These are phyloP conservation scores for Tenebrio molitor DNA, from an alignment of 1,140 invertebrate species.

Conservation along the genomic window DNA sequence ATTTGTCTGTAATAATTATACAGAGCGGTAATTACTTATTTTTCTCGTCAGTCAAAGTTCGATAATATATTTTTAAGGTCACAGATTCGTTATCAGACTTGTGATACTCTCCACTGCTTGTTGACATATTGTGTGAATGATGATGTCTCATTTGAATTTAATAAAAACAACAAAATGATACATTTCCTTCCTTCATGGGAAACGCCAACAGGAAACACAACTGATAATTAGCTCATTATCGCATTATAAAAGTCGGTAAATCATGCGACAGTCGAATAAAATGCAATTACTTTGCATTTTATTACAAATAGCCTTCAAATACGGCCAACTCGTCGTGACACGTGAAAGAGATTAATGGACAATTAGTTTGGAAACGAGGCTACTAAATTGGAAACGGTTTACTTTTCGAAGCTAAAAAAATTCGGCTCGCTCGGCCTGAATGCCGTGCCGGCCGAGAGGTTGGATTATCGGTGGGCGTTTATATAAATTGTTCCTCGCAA, in stretches of 20 bases:
- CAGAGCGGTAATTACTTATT: no score
- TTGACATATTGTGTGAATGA: no score
- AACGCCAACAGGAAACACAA: slow-evolving; percentile 16
- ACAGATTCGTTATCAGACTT: slow-evolving; percentile 5
- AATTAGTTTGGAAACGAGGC: background rate
- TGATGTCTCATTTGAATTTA: no score
- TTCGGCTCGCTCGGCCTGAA: no score
- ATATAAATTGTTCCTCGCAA: no score
- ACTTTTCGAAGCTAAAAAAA: no score
- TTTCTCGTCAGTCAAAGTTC: no score
- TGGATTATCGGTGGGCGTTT: no score
- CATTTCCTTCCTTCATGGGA: slow-evolving; percentile 30
- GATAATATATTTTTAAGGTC: slow-evolving; percentile 14
- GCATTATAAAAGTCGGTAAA: slow-evolving; percentile 1
- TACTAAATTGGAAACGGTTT: no score
- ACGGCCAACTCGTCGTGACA: background rate
- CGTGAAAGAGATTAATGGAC: slow-evolving; percentile 7
- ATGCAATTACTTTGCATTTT: slow-evolving; percentile 21
- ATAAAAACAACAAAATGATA: slow-evolving; percentile 10
- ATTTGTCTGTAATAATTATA: no score
- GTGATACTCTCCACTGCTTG: no score
- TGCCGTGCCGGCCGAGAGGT: no score
- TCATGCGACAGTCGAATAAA: background rate
- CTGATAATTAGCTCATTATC: slow-evolving; percentile 32
- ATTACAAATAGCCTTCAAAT: background rate